These are phyloP conservation scores for Calyptommatus sinebrachiatus DNA, from an alignment of 2,113 vertebrate genomes.

Conservation along the genomic window DNA sequence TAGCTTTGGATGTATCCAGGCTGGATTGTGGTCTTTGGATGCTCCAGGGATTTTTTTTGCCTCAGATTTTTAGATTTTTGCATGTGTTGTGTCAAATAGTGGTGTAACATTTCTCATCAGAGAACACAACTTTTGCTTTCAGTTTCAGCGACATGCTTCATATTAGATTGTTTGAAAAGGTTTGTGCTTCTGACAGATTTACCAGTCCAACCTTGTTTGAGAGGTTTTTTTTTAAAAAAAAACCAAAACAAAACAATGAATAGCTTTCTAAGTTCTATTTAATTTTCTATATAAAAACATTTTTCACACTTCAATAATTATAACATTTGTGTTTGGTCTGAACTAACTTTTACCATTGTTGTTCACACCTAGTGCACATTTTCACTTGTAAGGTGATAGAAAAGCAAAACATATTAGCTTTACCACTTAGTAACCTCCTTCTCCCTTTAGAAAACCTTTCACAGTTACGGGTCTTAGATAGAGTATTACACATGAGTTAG, in stretches of 20 bases:
- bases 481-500: constrained; percentile 73
- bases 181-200: constrained; percentile 61
- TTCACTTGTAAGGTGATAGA: constrained; percentile 74
- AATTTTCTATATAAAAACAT: constrained; percentile 70
- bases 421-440: constrained; percentile 76
- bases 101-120: constrained; percentile 32
- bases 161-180: constrained; percentile 43
- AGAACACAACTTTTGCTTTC: constrained; percentile 24
- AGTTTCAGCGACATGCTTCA: constrained; percentile 44
- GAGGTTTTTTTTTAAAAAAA: constrained; percentile 65
- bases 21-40: no score
- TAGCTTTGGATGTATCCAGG: no score
- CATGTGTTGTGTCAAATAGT: neutral
- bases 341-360: constrained; percentile 65
- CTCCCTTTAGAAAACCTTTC: constrained; percentile 62
- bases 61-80: no score
- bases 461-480: constrained; percentile 69
- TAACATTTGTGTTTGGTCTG: constrained; percentile 53
- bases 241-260: no score
- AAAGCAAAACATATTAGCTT: constrained; percentile 75
- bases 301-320: constrained; percentile 68
- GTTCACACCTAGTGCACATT: constrained; percentile 73
- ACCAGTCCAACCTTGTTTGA: constrained; percentile 57
- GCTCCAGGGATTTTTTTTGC: no score
- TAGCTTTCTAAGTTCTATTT: constrained; percentile 69